These are phyloP conservation scores for Paratrypauchen microcephalus DNA, from an alignment of 2,797 vertebrate species.

Conservation along the genomic window DNA sequence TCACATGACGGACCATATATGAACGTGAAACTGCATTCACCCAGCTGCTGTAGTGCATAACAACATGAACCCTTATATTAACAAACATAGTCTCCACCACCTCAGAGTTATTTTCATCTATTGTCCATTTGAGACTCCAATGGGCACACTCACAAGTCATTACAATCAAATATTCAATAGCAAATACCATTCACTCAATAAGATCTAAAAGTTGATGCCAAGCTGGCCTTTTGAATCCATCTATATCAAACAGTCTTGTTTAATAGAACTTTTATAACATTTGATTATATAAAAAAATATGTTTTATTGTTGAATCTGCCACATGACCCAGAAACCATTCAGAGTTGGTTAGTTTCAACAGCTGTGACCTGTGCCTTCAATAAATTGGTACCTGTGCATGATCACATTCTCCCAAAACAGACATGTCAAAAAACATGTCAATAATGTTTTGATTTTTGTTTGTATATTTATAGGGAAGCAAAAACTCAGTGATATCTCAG, in stretches of 20 bases:
- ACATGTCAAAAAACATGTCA: too few relatives aligned
- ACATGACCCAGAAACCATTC: constrained; percentile 20
- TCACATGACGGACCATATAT: too few relatives aligned
- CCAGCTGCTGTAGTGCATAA: too few relatives aligned
- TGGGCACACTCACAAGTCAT: background rate
- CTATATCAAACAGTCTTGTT: background rate
- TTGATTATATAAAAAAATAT: too few relatives aligned
- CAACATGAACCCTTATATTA: too few relatives aligned
- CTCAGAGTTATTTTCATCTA: background rate
- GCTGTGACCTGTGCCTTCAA: background rate
- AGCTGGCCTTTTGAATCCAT: background rate
- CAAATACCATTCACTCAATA: too few relatives aligned
- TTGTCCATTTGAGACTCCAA: background rate
- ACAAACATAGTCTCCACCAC: too few relatives aligned
- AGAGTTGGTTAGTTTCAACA: constrained; percentile 15
- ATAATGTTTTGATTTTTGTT: constrained; percentile 13
- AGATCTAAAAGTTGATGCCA: background rate
- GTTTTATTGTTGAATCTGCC: constrained; percentile 8
- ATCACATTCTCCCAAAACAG: background rate
- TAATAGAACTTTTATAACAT: background rate
- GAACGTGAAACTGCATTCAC: too few relatives aligned
- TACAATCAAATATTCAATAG: too few relatives aligned
- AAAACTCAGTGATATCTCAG: too few relatives aligned
- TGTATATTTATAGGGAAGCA: too few relatives aligned
- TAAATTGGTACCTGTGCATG: constrained; percentile 5